Conservation (phyloP, 2,888 invertebrate genomes). For the Melinaea marsaeus region DNA sequence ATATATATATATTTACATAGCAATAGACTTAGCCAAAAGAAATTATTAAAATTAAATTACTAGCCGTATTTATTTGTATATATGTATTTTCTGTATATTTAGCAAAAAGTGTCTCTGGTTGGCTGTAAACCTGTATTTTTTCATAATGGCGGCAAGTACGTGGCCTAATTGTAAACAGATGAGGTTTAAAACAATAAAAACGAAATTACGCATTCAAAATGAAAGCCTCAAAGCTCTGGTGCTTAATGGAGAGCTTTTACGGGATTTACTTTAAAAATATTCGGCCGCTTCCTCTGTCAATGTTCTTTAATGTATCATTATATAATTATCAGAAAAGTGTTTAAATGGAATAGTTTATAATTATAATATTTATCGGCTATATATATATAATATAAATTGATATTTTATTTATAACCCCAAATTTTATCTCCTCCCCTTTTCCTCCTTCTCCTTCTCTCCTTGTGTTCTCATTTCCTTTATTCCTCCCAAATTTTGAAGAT, state of each 20-base stretch:
- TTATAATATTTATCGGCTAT: not conserved
- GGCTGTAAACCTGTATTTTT: not conserved
- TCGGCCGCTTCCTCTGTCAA: not conserved
- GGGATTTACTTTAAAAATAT: slow-evolving; percentile 19
- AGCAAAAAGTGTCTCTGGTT: too few species aligned
- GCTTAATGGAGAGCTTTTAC: slow-evolving; percentile 23
- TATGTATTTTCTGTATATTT: too few species aligned
- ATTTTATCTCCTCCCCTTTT: too few species aligned
- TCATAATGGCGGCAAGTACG: not conserved
- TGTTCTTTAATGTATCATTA: not conserved
- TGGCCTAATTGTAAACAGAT: slow-evolving; percentile 27
- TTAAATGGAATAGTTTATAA: not conserved
- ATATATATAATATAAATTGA: too few species aligned
- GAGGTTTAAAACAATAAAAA: slow-evolving; percentile 28
- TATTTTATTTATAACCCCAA: too few species aligned
- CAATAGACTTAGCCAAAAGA: too few species aligned
- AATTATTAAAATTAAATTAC: too few species aligned
- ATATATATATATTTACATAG: too few species aligned
- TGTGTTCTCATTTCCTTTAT: too few species aligned
- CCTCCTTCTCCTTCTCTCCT: too few species aligned
- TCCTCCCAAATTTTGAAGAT: too few species aligned
- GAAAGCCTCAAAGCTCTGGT: slow-evolving; percentile 17
- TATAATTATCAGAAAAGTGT: not conserved
- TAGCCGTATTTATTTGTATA: too few species aligned
- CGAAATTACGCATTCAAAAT: slow-evolving; percentile 27